These are phyloP conservation scores for Podilymbus podiceps DNA, from an alignment of 2,113 vertebrate genomes.

Conservation along the genomic window DNA sequence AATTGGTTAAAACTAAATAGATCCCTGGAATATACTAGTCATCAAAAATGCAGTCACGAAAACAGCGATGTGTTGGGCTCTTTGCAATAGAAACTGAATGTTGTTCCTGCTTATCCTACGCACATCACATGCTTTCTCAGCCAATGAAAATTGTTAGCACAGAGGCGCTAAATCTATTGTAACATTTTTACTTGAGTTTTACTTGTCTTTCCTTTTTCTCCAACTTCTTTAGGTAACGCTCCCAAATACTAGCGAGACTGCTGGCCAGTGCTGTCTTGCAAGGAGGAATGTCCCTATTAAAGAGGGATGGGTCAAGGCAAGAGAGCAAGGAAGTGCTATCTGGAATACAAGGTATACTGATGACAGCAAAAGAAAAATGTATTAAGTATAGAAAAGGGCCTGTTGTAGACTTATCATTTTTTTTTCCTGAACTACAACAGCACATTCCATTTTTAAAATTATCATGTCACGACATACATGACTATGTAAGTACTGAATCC, in stretches of 20 bases:
- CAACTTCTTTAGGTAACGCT: background rate
- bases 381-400: background rate
- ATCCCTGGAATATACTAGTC: background rate
- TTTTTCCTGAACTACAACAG: background rate
- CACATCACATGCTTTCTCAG: background rate
- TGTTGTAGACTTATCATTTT: background rate
- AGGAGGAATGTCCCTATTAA: background rate
- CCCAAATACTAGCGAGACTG: background rate
- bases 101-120: background rate
- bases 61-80: background rate
- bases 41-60: background rate
- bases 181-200: background rate
- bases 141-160: background rate
- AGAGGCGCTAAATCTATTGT: background rate
- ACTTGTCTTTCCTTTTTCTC: background rate
- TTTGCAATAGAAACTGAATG: background rate
- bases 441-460: background rate
- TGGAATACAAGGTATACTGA: background rate
- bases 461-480: background rate
- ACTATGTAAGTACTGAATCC: background rate
- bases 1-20: background rate
- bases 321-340: background rate
- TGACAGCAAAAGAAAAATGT: background rate
- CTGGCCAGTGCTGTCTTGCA: background rate
- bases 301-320: background rate